These are phyloP conservation scores for Tipula vernalis DNA, from an alignment of 2,888 invertebrate genomes.

Conservation along the genomic window DNA sequence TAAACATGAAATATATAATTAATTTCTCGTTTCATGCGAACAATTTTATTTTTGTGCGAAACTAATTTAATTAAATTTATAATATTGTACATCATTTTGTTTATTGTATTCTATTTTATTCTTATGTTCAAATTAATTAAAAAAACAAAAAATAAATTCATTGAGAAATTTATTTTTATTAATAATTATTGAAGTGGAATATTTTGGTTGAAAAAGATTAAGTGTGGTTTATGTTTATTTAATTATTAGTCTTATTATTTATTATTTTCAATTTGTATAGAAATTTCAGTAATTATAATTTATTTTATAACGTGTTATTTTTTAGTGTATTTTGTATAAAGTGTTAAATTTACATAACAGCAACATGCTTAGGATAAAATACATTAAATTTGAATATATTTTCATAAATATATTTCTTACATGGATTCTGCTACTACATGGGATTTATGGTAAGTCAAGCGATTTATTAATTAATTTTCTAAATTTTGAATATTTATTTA, in stretches of 20 bases:
- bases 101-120: not conserved
- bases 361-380: not conserved
- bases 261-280: not conserved
- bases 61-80: not conserved
- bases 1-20: not conserved
- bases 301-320: not conserved
- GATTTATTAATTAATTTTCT: not conserved
- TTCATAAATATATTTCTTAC: not conserved
- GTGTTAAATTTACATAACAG: not conserved
- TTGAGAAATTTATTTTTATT: not conserved
- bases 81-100: not conserved
- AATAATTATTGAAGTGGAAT: not conserved
- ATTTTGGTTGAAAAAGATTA: not conserved
- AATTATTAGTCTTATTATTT: not conserved
- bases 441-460: not conserved
- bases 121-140: not conserved
- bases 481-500: no score
- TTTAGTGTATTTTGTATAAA: not conserved
- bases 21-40: not conserved
- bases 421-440: not conserved
- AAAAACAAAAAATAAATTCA: not conserved
- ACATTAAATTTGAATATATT: not conserved
- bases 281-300: not conserved
- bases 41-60: not conserved
- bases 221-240: not conserved